Conservation (phyloP, 2,797 vertebrate genomes). For the Heteromormyrus szaboi region DNA sequence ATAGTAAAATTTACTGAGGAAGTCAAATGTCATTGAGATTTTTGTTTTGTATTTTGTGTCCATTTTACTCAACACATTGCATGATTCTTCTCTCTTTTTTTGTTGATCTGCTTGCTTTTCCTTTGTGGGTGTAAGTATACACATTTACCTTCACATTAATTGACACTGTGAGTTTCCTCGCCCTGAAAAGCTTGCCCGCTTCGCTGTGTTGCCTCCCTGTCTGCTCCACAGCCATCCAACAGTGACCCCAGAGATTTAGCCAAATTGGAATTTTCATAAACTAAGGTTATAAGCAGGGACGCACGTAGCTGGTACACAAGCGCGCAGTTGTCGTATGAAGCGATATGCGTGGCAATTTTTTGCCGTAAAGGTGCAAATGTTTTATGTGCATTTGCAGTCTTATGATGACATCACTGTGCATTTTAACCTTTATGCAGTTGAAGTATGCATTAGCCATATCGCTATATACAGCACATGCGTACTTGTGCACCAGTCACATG, state of each 20-base stretch:
- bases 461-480: neutral
- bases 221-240: slow-evolving; percentile 23
- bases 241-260: slow-evolving; percentile 24
- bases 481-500: neutral
- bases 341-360: neutral
- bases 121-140: slow-evolving; percentile 65
- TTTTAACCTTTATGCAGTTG: neutral
- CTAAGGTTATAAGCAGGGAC: neutral
- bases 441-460: neutral
- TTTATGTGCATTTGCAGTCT: neutral
- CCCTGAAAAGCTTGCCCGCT: slow-evolving; percentile 26
- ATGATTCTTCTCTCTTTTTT: slow-evolving; percentile 45
- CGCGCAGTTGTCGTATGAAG: neutral
- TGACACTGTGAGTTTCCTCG: neutral
- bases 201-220: neutral
- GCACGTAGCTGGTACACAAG: neutral
- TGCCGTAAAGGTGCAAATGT: neutral
- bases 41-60: neutral
- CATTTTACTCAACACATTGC: slow-evolving; percentile 48
- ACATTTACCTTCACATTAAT: slow-evolving; percentile 39
- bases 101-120: slow-evolving; percentile 61
- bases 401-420: neutral
- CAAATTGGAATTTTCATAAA: neutral
- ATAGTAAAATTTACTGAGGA: neutral
- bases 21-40: neutral